A percentile compares a stretch with the other conserved stretches of the same genome.
Conservation (phyloP, 1,140 invertebrate species). For the Anagrus nilaparvatae region DNA sequence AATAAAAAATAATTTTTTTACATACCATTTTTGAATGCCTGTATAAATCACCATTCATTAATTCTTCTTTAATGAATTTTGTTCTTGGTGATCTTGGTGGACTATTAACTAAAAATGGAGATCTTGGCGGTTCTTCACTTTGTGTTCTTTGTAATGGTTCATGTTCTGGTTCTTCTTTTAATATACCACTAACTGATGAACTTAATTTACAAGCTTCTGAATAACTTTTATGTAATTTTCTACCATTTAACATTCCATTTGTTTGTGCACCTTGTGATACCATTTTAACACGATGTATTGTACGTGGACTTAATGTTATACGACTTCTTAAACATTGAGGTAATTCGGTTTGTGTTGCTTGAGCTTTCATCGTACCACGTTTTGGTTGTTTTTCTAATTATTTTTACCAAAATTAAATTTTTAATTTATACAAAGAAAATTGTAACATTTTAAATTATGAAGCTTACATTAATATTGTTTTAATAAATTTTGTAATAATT, state of each 20-base stretch:
- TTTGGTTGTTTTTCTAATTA: slow-evolving; percentile 63
- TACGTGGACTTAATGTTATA: slow-evolving; percentile 63
- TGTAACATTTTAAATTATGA: too few species aligned
- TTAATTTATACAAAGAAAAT: too few species aligned
- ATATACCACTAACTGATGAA: slow-evolving; percentile 29
- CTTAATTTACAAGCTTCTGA: slow-evolving; percentile 62
- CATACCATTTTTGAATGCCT: too few species aligned
- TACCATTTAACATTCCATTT: slow-evolving; percentile 59
- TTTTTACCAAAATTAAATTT: too few species aligned
- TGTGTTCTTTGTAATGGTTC: slow-evolving; percentile 70
- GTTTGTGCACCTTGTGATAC: slow-evolving; percentile 83
- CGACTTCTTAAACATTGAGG: slow-evolving; percentile 54
- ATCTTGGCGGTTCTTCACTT: slow-evolving; percentile 69
- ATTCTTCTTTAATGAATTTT: slow-evolving; percentile 17
- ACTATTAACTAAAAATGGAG: slow-evolving; percentile 49
- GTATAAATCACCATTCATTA: slow-evolving; percentile 24
- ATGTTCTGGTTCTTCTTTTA: slow-evolving; percentile 46
- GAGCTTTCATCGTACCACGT: slow-evolving; percentile 78
- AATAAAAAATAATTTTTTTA: too few species aligned
- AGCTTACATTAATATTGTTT: too few species aligned
- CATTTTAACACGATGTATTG: slow-evolving; percentile 61
- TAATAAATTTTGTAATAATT: too few species aligned
- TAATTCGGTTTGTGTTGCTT: slow-evolving; percentile 84
- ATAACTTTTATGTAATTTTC: slow-evolving; percentile 72
- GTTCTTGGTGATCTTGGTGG: slow-evolving; percentile 27